phyloP scores from a whole-genome alignment of 2,113 vertebrate species.

The Mobula hypostoma region DNA sequence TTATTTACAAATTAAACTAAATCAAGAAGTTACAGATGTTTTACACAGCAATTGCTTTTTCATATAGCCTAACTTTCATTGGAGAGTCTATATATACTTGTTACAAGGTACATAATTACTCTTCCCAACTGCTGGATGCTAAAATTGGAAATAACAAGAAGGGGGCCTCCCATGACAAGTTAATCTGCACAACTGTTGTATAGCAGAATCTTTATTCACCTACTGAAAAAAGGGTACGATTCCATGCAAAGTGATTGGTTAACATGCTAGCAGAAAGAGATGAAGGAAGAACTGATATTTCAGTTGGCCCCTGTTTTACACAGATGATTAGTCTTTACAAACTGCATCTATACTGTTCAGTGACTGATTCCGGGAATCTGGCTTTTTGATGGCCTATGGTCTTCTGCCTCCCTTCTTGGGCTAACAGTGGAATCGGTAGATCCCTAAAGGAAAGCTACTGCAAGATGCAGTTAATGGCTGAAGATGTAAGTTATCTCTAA shows the following conservation, averaged over 20 bases:
- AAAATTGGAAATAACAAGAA: slow-evolving; percentile 5
- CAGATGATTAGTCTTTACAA: not conserved
- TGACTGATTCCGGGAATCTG: not conserved
- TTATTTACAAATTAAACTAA: not conserved
- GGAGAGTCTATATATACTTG: not conserved
- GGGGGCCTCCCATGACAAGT: slow-evolving; percentile 16
- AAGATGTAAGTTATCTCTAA: not conserved
- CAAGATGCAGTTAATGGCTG: not conserved
- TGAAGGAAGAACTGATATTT: not conserved
- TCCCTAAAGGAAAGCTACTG: not conserved
- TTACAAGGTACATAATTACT: not conserved
- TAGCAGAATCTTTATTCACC: not conserved
- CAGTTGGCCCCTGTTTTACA: not conserved
- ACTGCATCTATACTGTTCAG: not conserved
- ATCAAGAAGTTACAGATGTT: not conserved
- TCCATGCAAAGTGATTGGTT: slow-evolving; percentile 4
- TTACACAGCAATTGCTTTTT: not conserved
- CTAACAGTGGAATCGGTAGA: not conserved
- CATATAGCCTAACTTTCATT: not conserved
- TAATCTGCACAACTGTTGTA: not conserved
- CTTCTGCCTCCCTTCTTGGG: not conserved
- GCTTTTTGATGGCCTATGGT: not conserved
- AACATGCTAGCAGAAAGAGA: not conserved
- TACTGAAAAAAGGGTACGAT: not conserved
- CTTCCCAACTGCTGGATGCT: not conserved